Percentiles rank a stretch among this genome's conserved stretches.
Conservation (phyloP, 2,888 invertebrate species). For the Calameuta filiformis region DNA sequence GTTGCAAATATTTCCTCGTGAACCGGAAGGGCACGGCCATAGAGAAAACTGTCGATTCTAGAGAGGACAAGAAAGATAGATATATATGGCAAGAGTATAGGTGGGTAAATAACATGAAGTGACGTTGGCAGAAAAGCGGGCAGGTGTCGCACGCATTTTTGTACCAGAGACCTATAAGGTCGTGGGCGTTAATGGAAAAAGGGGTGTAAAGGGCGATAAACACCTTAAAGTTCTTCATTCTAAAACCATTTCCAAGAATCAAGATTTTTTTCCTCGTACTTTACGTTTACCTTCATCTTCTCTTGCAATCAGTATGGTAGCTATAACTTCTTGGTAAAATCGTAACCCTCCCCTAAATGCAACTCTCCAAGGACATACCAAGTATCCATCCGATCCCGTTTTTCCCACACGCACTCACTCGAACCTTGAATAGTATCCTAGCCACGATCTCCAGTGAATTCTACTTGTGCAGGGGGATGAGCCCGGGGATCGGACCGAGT, state of each 20-base stretch:
- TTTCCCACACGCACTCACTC: background rate
- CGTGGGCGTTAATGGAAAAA: background rate
- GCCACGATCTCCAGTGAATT: conserved; percentile 24
- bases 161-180: background rate
- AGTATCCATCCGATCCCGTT: background rate
- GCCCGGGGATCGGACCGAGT: conserved; percentile 24
- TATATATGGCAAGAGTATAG: background rate
- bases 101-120: background rate
- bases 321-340: background rate
- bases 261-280: background rate
- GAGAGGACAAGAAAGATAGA: background rate
- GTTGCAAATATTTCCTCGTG: background rate
- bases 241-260: background rate
- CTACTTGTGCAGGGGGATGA: conserved; percentile 2
- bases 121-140: background rate
- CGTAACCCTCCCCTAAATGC: background rate
- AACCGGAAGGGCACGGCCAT: background rate
- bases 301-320: background rate
- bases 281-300: background rate
- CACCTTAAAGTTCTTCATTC: background rate
- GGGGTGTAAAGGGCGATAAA: background rate
- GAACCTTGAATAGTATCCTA: conserved; percentile 28
- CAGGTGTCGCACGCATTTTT: conserved; percentile 4
- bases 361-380: background rate
- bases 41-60: background rate